These are phyloP conservation scores for Drosophila mercatorum DNA, from an alignment of 2,888 invertebrate species.

Conservation along the genomic window DNA sequence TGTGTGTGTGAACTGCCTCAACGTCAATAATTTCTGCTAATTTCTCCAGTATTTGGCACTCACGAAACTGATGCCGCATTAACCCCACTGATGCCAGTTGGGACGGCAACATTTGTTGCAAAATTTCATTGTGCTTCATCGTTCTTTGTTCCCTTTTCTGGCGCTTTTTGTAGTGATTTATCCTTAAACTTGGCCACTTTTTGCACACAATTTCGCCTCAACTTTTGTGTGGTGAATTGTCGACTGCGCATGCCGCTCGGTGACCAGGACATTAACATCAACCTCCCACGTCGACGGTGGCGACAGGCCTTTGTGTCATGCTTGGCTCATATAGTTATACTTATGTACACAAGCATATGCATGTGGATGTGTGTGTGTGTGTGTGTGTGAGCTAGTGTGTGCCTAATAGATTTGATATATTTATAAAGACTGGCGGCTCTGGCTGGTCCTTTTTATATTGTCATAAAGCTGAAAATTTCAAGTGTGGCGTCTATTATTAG, in stretches of 20 bases:
- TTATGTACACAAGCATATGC: slow-evolving; percentile 9
- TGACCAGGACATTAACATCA: slow-evolving; percentile 62
- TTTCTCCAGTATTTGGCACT: slow-evolving; percentile 32
- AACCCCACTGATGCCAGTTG: slow-evolving; percentile 8
- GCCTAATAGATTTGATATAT: slow-evolving; percentile 12
- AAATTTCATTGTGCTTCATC: slow-evolving; percentile 2
- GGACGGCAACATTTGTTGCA: slow-evolving; percentile 13
- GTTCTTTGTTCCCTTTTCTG: slow-evolving; percentile 31
- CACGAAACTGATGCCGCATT: slow-evolving; percentile 18
- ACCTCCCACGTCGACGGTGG: slow-evolving; percentile 58
- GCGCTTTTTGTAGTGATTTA: slow-evolving; percentile 62
- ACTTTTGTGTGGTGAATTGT: slow-evolving; percentile 48
- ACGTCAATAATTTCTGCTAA: slow-evolving; percentile 40
- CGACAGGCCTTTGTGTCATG: slow-evolving; percentile 34
- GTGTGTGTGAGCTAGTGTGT: background rate
- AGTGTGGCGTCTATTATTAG: slow-evolving; percentile 51
- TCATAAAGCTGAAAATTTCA: slow-evolving; percentile 47
- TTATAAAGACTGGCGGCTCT: slow-evolving; percentile 30
- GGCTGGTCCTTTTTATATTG: slow-evolving; percentile 26
- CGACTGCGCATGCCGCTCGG: slow-evolving; percentile 66
- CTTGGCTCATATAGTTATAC: slow-evolving; percentile 21
- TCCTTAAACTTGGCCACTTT: slow-evolving; percentile 76
- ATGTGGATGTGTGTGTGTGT: background rate
- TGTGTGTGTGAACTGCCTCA: slow-evolving; percentile 6
- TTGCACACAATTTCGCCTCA: slow-evolving; percentile 34